Conservation (phyloP, 2,797 vertebrate species). For the Nyctibius grandis region DNA sequence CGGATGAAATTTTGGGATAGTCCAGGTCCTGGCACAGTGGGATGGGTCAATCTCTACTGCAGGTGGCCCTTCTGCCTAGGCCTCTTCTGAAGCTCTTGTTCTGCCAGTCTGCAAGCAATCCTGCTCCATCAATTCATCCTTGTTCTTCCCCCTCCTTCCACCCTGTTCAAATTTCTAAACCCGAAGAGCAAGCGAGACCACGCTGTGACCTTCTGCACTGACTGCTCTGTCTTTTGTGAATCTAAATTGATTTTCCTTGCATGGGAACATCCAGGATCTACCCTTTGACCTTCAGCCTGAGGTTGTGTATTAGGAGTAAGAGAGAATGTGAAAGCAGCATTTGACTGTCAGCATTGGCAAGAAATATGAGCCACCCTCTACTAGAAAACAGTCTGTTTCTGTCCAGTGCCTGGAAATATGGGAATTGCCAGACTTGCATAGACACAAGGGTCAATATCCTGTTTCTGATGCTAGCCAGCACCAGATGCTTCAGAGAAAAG, state of each 20-base stretch:
- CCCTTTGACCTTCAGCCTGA: constrained; percentile 51
- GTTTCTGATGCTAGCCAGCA: constrained; percentile 19
- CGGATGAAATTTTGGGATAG: not conserved
- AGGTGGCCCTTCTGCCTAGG: not conserved
- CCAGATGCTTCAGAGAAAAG: constrained; percentile 4
- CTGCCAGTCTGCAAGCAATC: not conserved
- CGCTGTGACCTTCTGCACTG: constrained; percentile 15
- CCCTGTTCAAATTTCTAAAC: not conserved
- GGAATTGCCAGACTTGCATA: constrained; percentile 10
- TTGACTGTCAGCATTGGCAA: constrained; percentile 12
- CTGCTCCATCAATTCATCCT: not conserved
- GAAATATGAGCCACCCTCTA: constrained; percentile 30
- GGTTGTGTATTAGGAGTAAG: not conserved
- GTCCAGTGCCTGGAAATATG: constrained; percentile 26
- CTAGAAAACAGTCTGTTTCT: constrained; percentile 28
- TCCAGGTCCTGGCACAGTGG: not conserved
- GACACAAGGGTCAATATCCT: not conserved
- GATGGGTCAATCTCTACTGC: not conserved
- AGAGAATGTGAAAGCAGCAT: constrained; percentile 2
- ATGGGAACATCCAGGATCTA: constrained; percentile 37
- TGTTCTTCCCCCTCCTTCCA: not conserved
- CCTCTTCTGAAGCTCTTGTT: not conserved
- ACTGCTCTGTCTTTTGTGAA: constrained; percentile 26
- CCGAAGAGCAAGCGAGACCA: not conserved
- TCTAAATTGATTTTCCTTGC: constrained; percentile 57